Conservation (phyloP, 2,113 vertebrate species). For the Telmatochromis sp. region DNA sequence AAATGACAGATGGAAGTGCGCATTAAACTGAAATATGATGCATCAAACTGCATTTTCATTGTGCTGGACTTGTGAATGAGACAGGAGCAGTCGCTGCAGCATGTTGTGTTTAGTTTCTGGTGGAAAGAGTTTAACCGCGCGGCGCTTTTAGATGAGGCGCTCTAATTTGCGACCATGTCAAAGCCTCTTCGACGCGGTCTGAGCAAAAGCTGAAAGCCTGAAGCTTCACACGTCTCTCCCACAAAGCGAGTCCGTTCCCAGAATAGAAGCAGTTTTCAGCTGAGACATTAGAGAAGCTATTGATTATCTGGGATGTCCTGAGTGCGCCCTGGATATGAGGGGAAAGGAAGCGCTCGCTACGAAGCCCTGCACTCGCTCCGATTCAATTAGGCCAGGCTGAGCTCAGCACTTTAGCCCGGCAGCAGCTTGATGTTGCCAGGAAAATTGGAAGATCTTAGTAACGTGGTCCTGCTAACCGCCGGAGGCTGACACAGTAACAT, state of each 20-base stretch:
- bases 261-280: constrained; percentile 14
- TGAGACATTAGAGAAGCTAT: constrained; percentile 14
- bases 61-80: neutral
- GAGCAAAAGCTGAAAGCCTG: neutral
- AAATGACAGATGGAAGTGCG: neutral
- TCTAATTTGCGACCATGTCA: neutral
- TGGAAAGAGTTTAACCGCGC: neutral
- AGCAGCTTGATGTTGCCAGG: constrained; percentile 3
- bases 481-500: neutral
- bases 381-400: constrained; percentile 32
- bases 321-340: neutral
- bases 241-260: neutral
- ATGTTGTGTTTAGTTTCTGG: neutral
- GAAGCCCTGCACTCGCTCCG: constrained; percentile 14
- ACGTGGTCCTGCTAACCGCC: constrained; percentile 12
- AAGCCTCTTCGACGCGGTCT: neutral
- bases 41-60: neutral
- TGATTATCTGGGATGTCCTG: constrained; percentile 35
- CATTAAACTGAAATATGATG: neutral
- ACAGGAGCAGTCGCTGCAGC: neutral
- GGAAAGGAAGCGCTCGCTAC: constrained; percentile 18
- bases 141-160: neutral
- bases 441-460: constrained; percentile 29
- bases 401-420: constrained; percentile 38
- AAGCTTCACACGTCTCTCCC: neutral